These are phyloP conservation scores for Sylvia borin DNA, from an alignment of 2,797 vertebrate genomes.

Conservation along the genomic window DNA sequence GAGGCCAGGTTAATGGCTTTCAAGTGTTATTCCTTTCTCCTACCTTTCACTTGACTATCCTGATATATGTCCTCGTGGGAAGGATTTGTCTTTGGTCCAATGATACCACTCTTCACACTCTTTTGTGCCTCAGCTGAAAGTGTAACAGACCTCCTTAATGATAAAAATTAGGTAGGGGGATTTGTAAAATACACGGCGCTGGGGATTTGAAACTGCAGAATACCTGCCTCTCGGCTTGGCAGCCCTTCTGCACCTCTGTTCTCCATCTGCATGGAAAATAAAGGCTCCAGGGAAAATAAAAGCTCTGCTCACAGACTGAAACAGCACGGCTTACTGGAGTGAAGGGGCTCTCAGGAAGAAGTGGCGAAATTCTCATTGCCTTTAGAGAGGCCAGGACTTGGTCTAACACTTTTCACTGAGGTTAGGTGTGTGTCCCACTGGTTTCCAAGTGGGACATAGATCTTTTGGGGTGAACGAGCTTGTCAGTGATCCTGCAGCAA, in stretches of 20 bases:
- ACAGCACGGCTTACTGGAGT: neutral
- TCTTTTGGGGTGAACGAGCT: neutral
- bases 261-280: constrained; percentile 1
- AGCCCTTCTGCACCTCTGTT: neutral
- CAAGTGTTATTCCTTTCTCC: neutral
- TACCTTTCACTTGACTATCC: neutral
- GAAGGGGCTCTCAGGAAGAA: neutral
- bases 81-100: neutral
- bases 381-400: neutral
- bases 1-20: neutral
- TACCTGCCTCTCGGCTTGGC: neutral
- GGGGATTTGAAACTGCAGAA: neutral
- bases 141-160: neutral
- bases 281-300: constrained; percentile 11
- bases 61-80: neutral
- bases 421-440: neutral
- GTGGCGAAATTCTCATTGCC: neutral
- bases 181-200: neutral
- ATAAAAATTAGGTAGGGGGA: neutral
- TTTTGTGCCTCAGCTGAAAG: neutral
- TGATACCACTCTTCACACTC: neutral
- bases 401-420: neutral
- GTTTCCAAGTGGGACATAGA: neutral
- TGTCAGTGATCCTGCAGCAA: neutral
- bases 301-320: neutral